phyloP scores from a whole-genome alignment of 2,888 invertebrate species.

The Ochlodes sylvanus region DNA sequence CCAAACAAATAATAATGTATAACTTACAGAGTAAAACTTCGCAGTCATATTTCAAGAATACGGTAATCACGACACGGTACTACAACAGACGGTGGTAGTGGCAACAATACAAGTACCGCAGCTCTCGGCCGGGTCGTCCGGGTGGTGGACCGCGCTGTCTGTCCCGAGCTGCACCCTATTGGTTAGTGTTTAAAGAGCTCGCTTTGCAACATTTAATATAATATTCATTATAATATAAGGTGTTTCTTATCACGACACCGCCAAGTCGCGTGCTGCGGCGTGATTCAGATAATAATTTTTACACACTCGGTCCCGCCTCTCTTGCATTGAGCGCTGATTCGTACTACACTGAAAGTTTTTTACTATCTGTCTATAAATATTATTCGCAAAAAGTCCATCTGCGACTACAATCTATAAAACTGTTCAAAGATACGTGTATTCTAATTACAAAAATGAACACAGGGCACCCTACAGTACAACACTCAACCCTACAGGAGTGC shows the following conservation, averaged over 20 bases:
- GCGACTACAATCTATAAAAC: too few species aligned
- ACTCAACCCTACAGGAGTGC: too few species aligned
- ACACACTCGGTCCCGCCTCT: neutral
- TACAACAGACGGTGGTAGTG: too few species aligned
- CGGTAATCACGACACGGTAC: neutral
- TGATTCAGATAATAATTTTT: slow-evolving; percentile 59
- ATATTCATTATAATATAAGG: slow-evolving; percentile 30
- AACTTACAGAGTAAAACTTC: neutral
- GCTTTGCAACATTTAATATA: slow-evolving; percentile 35
- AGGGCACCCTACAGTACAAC: too few species aligned
- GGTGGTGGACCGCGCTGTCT: neutral
- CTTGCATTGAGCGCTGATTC: too few species aligned
- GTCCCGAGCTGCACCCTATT: neutral
- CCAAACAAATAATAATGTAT: neutral
- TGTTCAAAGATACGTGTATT: too few species aligned
- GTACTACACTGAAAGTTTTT: too few species aligned
- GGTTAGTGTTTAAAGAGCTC: slow-evolving; percentile 16
- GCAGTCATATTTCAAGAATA: neutral
- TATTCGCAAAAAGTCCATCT: too few species aligned
- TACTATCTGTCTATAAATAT: too few species aligned
- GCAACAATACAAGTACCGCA: too few species aligned
- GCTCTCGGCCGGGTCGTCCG: too few species aligned
- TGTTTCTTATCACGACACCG: slow-evolving; percentile 49
- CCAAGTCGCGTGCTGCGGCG: slow-evolving; percentile 55
- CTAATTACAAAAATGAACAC: too few species aligned